Evolutionary conservation across 35 echinoderm and acorn worm genomes (phyloP).

Genomic region (Anneissia japonica): DNA sequence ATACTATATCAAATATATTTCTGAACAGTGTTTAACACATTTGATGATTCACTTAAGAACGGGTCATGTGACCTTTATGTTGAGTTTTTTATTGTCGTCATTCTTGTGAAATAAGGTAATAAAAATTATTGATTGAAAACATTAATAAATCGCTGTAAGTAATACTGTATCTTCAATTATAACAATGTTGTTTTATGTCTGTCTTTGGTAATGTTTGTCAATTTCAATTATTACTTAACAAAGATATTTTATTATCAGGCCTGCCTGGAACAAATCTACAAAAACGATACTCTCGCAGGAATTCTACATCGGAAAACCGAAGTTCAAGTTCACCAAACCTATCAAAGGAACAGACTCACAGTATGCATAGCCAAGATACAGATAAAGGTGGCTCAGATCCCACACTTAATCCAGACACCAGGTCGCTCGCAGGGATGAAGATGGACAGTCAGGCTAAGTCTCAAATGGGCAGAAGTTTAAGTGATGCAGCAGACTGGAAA

Average conservation of each 20-base stretch:
- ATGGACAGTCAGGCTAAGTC: neutral
- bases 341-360: neutral
- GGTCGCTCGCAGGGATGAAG: neutral
- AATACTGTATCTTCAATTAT: too few relatives aligned
- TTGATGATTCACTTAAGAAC: too few relatives aligned
- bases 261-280: neutral
- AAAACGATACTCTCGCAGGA: neutral
- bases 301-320: neutral
- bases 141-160: too few relatives aligned
- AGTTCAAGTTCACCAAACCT: slow-evolving; percentile 26
- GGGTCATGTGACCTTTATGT: too few relatives aligned
- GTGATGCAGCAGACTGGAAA: neutral
- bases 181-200: too few relatives aligned
- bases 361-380: neutral
- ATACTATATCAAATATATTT: too few relatives aligned
- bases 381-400: neutral
- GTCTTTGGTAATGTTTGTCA: too few relatives aligned
- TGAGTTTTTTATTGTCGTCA: too few relatives aligned
- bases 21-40: too few relatives aligned
- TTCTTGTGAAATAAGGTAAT: too few relatives aligned
- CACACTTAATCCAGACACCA: neutral
- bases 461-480: neutral
- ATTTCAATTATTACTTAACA: neutral
- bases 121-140: too few relatives aligned
- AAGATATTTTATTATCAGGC: neutral